These are phyloP conservation scores for Amphilophus citrinellus DNA, from an alignment of 2,113 vertebrate genomes.

Conservation along the genomic window DNA sequence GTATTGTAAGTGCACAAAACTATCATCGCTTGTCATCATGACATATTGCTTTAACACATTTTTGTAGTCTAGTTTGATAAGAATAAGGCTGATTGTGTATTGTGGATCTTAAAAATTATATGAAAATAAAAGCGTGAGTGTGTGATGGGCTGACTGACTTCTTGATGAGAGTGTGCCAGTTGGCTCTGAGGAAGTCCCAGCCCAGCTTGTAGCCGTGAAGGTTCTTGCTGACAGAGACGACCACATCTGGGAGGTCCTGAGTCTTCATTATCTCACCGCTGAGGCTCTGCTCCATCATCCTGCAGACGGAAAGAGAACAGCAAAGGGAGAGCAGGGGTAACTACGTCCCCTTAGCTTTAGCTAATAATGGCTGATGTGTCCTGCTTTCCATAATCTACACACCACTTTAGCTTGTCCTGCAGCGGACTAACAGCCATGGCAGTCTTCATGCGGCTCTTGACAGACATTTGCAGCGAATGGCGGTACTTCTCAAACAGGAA, in stretches of 20 bases:
- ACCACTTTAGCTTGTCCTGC: constrained; percentile 86
- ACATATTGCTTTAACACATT: too few relatives aligned
- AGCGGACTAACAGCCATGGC: constrained; percentile 82
- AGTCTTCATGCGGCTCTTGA: constrained; percentile 83
- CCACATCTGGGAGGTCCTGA: constrained; percentile 87
- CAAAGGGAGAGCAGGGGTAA: not conserved
- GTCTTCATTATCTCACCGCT: constrained; percentile 87
- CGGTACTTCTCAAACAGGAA: constrained; percentile 89
- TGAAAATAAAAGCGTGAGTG: not conserved
- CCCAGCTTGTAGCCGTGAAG: constrained; percentile 83
- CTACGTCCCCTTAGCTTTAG: accelerated
- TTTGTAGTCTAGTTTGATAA: not conserved
- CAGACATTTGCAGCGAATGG: constrained; percentile 76
- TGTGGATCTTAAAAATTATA: too few relatives aligned
- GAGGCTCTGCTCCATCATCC: constrained; percentile 90
- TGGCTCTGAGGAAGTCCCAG: constrained; percentile 87
- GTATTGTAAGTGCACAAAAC: not conserved
- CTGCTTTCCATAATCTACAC: constrained; percentile 8
- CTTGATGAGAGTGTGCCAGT: constrained; percentile 87
- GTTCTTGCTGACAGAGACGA: constrained; percentile 82
- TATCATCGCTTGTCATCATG: not conserved
- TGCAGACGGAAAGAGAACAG: constrained; percentile 23
- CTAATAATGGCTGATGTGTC: accelerated
- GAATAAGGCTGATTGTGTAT: not conserved
- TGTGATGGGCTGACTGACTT: constrained; percentile 82